A percentile compares a stretch with the other conserved stretches of the same genome.
Evolutionary conservation across 2,113 vertebrate genomes (phyloP).

Genomic region (Oophaga pumilio): DNA sequence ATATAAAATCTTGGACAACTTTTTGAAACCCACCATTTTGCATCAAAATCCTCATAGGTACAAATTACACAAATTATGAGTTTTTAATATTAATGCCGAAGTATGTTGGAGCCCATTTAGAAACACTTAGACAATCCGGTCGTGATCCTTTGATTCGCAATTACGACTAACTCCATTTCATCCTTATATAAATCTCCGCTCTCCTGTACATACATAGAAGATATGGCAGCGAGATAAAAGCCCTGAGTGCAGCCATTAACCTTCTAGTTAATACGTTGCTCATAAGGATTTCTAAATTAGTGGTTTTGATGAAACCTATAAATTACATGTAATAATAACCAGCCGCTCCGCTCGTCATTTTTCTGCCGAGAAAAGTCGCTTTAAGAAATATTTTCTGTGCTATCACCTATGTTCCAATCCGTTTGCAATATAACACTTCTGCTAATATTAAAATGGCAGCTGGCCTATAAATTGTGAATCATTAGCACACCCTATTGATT

Average conservation of each 20-base stretch:
- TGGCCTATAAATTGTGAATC: slow-evolving; percentile 91
- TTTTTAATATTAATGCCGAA: background rate
- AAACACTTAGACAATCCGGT: background rate
- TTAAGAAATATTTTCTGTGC: slow-evolving; percentile 77
- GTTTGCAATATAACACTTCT: slow-evolving; percentile 77
- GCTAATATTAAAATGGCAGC: slow-evolving; percentile 89
- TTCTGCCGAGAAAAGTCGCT: slow-evolving; percentile 69
- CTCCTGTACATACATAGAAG: background rate
- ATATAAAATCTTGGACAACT: too few relatives aligned
- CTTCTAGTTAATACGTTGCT: slow-evolving; percentile 72
- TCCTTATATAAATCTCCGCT: slow-evolving; percentile 18
- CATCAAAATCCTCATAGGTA: background rate
- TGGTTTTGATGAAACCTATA: slow-evolving; percentile 78
- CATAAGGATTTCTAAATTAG: slow-evolving; percentile 78
- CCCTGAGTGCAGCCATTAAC: slow-evolving; percentile 30
- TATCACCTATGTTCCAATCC: slow-evolving; percentile 72
- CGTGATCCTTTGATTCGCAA: background rate
- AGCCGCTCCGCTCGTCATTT: slow-evolving; percentile 69
- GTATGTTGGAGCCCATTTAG: background rate
- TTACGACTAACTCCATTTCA: slow-evolving; percentile 19
- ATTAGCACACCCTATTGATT: slow-evolving; percentile 84
- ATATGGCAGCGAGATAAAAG: slow-evolving; percentile 20
- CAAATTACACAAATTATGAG: background rate
- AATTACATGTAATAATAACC: slow-evolving; percentile 79
- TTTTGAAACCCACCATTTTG: background rate